Evolutionary conservation across 2,797 vertebrate genomes (phyloP), one percentile per base, ranked within the genome.

Genomic region (Catostomus latipinnis): DNA sequence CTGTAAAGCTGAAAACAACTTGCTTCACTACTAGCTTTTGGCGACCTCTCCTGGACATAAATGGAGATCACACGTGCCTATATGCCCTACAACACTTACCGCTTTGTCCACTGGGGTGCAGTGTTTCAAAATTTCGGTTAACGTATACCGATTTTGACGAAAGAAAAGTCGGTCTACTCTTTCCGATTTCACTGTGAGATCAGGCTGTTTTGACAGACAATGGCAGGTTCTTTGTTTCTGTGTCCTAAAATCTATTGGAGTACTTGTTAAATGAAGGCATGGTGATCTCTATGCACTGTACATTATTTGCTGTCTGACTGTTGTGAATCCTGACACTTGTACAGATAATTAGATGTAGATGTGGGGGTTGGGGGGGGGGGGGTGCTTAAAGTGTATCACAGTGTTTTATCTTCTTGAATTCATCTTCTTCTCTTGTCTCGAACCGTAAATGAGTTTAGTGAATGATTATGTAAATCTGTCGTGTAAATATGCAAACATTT

Each of bases 291-390:
- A 94, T 93, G 89, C 92, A 93, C 88, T 95, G 93, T 94, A 94
- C 81, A 93, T 93, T 91, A 90, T 86, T 85, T 90, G 91, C 90
- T 93, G 94, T 93, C 94, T 94, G 94, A 95, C 94, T 93, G 86
- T 90, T 90, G 86, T 94, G 93, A 95, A 95, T 96, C 94, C 92
- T 90, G 85, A 83, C 90, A 86, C 87, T 87, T 88, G 86, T 87
- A 90, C 85, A 78, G 88, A 90, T 48, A 62, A 68, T 81, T 86
- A 86, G 86, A 85, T 83, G 83, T 82, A 84, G 84, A 65, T 65
- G 72, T 34, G 22, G 22, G 22, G 22, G 22, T 1, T 1, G 22
- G 22, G 22, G 22, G 0, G 13, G 71, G 13, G 74, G 80, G 7
- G 16, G 13, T 81, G 81, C 77, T 84, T 71, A 82, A 85, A 78